These are phyloP conservation scores for Slavum lentiscoides DNA, from an alignment of 2,888 invertebrate genomes.

Conservation along the genomic window DNA sequence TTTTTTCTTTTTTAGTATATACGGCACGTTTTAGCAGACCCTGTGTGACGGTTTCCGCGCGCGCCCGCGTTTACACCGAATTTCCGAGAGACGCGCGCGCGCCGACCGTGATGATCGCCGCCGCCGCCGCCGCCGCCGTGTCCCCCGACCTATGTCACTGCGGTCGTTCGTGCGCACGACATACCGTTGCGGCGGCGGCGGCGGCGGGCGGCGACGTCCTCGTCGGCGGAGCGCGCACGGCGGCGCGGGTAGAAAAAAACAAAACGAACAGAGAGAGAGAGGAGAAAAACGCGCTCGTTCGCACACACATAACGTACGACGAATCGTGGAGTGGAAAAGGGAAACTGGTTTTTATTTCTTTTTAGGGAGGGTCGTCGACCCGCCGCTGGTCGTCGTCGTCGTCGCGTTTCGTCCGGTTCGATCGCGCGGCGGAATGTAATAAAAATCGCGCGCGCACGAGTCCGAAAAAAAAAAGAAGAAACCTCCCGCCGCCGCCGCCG, in stretches of 20 bases:
- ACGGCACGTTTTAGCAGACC: no score
- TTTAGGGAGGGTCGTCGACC: conserved; percentile 49
- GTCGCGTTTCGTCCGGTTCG: not conserved
- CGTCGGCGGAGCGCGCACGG: not conserved
- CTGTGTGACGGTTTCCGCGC: no score
- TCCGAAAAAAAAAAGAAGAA: not conserved
- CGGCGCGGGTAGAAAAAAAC: not conserved
- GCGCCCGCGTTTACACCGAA: no score
- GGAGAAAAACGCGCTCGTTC: not conserved
- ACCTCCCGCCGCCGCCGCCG: no score
- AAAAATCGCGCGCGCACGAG: conserved; percentile 11
- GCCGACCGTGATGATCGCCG: not conserved
- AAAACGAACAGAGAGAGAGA: not conserved
- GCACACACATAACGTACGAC: not conserved
- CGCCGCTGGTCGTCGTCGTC: not conserved
- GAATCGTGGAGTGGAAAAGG: conserved; percentile 11
- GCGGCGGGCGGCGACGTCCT: not conserved
- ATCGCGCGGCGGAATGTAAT: not conserved
- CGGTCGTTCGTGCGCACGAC: conserved; percentile 37
- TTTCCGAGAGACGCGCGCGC: not conserved
- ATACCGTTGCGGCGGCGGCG: no score
- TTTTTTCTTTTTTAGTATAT: no score
- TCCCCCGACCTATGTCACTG: conserved; percentile 48
- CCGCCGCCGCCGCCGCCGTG: conserved; percentile 12
- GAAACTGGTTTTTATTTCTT: conserved; percentile 39